Base-by-base conservation (phyloP, 2,797 vertebrate species). In the Ctenosaura bakeri region DNA sequence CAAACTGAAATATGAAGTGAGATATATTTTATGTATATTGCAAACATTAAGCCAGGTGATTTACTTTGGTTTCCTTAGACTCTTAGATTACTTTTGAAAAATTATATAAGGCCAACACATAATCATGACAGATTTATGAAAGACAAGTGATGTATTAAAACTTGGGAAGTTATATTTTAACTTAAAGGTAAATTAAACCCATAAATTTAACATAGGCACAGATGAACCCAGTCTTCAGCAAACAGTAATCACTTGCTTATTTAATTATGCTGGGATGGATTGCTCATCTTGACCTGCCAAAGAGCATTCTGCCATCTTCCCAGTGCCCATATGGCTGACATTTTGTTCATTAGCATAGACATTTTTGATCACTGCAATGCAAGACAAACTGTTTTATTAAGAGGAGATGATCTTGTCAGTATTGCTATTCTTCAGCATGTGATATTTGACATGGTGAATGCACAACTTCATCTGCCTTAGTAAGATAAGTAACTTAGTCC, bases 171-270 rank as follows among this genome's bases (percentile, higher is more conserved):
- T 97, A 95, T 97, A 97, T 97, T 98, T 98, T 98, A 98, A 95
- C 91, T 95, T 93, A 95, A 97, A 97, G 94, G 94, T 96, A 98
- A 98, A 98, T 98, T 98, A 97, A 97, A 98, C 94, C 94, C 95
- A 97, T 98, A 97, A 98, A 98, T 98, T 98, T 97, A 95, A 95
- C 95, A 59, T 77, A 87, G 97, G 91, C 94, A 96, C 94, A 97
- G 97, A 98, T 97, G 90, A 98, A 94, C 92, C 94, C 80, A 62
- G 82, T 80, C 87, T 96, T 96, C 73, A 93, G 59, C 26, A 96
- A 96, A 96, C 1, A 93, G 88, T 92, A 96, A 95, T 95, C 24
- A 94, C 86, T 92, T 94, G 5, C 86, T 94, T 90, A 32, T 97
- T 98, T 97, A 98, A 98, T 98, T 97, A 97, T 95, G 92, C 92